Conservation (phyloP, 2,888 invertebrate species). For the Terebella lapidaria region DNA sequence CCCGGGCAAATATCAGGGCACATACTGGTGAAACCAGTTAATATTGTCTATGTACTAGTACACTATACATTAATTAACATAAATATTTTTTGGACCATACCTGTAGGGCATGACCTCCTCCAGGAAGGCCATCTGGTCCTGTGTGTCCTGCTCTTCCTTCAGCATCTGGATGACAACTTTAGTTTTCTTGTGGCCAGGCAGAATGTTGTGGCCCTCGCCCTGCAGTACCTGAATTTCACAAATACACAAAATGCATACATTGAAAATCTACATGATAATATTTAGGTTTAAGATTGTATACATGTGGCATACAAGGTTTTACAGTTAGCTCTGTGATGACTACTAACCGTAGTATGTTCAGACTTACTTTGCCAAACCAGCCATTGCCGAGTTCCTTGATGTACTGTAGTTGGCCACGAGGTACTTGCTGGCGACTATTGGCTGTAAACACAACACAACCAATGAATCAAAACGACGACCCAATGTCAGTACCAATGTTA, state of each 20-base stretch:
- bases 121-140: constrained; percentile 73
- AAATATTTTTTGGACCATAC: no score
- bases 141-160: constrained; percentile 70
- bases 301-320: no score
- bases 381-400: constrained; percentile 76
- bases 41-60: no score
- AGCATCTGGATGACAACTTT: constrained; percentile 77
- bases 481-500: no score
- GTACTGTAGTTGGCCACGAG: constrained; percentile 73
- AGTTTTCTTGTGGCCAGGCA: constrained; percentile 43
- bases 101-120: constrained; percentile 68
- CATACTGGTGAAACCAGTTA: no score
- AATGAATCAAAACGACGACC: no score
- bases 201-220: constrained; percentile 65
- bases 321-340: no score
- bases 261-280: not conserved
- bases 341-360: no score
- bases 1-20: no score
- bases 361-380: constrained; percentile 73
- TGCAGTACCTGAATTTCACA: constrained; percentile 73
- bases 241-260: not conserved
- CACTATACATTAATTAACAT: no score
- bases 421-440: constrained; percentile 57
- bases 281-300: no score
- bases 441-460: constrained; percentile 17